Base-by-base conservation (phyloP, 2,113 vertebrate species). In the Tiliqua scincoides region DNA sequence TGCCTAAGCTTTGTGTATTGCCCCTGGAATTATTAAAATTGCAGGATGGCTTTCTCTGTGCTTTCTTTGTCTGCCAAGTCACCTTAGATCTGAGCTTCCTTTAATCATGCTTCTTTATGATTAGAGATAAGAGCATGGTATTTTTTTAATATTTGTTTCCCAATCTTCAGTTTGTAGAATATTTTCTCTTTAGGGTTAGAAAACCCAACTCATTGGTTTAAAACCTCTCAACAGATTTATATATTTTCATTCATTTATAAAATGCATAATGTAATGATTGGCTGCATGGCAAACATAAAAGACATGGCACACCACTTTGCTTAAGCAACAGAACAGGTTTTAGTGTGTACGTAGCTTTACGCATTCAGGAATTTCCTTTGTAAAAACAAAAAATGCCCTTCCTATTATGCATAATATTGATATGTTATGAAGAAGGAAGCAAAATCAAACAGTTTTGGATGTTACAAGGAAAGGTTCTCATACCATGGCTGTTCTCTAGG, bases 1-100 rank as follows among this genome's bases (percentile, higher is more conserved):
- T 70, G 59, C 1, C 74, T 65, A 85, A 68, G 75, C 67, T 67
- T 83, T 85, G 52, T 35, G 17, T 59, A 84, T 5, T 52, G 1
- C 59, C 82, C 77, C 72, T 85, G 74, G 71, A 85, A 84, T 88
- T 86, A 77, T 88, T 25, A 82, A 85, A 89, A 86, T 48, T 77
- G 10, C 2, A 8, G 15, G 54, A 62, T 52, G 2, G 37, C 72
- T 85, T 89, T 87, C 61, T 83, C 65, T 54, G 78, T 9, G 1
- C 62, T 87, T 37, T 74, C 70, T 76, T 87, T 84, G 75, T 88
- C 75, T 79, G 59, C 37, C 25, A 40, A 83, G 43, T 87, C 40
- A 84, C 78, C 30, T 54, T 25, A 25, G 54, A 65, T 75, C 71
- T 85, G 68, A 80, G 87, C 73, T 75, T 73, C 72, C 57, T 82